A percentile compares a stretch with the other conserved stretches of the same genome.
phyloP scores from a whole-genome alignment of 1,140 invertebrate genomes.

The Thalassaphorura encarpata region DNA sequence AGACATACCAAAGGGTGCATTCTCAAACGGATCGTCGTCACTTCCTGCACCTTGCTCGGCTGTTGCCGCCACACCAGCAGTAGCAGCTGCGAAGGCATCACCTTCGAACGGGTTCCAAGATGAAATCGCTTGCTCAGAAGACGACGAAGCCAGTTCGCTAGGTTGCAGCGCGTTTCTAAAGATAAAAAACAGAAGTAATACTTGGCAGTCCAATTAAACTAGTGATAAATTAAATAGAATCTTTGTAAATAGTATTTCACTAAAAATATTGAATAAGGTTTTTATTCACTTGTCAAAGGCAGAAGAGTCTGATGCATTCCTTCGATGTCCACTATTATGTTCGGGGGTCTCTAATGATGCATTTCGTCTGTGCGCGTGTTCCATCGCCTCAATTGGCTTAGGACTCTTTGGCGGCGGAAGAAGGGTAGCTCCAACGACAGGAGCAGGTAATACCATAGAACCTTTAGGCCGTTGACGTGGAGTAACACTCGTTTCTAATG shows the following conservation, averaged over 20 bases:
- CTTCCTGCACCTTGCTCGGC: constrained; percentile 2
- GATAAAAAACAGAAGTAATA: constrained; percentile 1
- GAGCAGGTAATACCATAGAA: constrained; percentile 36
- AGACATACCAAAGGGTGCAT: constrained; percentile 30
- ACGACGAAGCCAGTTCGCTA: constrained; percentile 9
- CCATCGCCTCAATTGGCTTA: constrained; percentile 15
- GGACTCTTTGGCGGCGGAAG: constrained; percentile 25
- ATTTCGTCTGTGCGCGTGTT: not conserved
- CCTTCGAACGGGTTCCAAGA: constrained; percentile 24
- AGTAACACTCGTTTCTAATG: constrained; percentile 63
- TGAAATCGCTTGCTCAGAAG: constrained; percentile 16
- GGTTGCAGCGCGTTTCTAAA: not conserved
- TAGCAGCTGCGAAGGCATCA: constrained; percentile 17
- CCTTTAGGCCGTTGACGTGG: constrained; percentile 71
- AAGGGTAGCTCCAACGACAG: constrained; percentile 31
- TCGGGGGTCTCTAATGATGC: constrained; percentile 39
- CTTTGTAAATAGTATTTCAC: not conserved
- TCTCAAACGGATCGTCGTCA: constrained; percentile 28
- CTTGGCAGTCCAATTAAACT: not conserved
- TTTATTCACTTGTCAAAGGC: constrained; percentile 65
- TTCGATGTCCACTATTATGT: constrained; percentile 45
- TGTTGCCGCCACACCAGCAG: not conserved
- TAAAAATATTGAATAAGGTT: no score
- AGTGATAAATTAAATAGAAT: not conserved
- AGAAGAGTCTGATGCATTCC: constrained; percentile 78